Percentiles rank a stretch among this genome's conserved stretches.
These are phyloP conservation scores for Hemistola chrysoprasaria DNA, from an alignment of 2,888 invertebrate genomes.

Conservation along the genomic window DNA sequence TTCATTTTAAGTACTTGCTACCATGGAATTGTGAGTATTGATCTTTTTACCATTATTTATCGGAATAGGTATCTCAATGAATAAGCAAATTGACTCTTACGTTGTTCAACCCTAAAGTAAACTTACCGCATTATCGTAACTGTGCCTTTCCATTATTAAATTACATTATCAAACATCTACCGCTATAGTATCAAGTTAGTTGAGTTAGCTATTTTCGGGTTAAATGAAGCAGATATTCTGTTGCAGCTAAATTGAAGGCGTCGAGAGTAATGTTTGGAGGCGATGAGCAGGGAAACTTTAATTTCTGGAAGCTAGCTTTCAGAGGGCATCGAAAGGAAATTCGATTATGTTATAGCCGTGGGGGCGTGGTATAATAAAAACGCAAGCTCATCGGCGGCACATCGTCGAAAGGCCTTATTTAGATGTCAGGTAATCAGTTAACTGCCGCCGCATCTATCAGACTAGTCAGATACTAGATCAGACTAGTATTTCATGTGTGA, in stretches of 20 bases:
- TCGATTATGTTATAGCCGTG: conserved; percentile 56
- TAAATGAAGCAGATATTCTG: conserved; percentile 1
- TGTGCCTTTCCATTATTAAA: no score
- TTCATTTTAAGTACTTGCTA: conserved; percentile 2
- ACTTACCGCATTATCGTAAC: no score
- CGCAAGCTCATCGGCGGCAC: conserved; percentile 47
- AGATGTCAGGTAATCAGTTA: conserved; percentile 28
- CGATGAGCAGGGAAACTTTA: conserved; percentile 22
- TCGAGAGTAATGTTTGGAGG: background rate
- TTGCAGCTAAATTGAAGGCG: conserved; percentile 1
- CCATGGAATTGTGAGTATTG: background rate
- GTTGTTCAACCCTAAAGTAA: no score
- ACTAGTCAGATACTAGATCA: no score
- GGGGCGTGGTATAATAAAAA: conserved; percentile 40
- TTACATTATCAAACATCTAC: conserved; percentile 1
- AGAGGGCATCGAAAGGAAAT: conserved; percentile 49
- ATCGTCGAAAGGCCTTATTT: conserved; percentile 46
- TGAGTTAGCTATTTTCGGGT: background rate
- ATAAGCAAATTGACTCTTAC: no score
- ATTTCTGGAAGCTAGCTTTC: conserved; percentile 48
- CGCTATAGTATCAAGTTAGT: no score
- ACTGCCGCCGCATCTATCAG: no score
- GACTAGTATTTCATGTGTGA: no score
- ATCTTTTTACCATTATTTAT: no score
- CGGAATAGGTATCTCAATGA: no score